Evolutionary conservation across 2,113 vertebrate genomes (phyloP), one percentile per base, ranked within the genome.

Genomic region (Colius striatus): DNA sequence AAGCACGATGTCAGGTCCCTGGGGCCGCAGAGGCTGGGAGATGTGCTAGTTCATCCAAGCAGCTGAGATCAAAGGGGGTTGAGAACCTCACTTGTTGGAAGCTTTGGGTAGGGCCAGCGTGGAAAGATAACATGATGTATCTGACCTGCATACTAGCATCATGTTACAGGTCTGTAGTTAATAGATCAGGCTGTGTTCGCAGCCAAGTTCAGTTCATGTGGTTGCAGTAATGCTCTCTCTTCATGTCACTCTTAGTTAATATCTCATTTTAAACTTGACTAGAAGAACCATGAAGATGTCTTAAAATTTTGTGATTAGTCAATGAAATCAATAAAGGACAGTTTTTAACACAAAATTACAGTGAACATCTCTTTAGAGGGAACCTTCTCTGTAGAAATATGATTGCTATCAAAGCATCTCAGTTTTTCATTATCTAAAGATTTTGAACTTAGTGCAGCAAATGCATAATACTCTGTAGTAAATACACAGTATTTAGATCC

Each of bases 21-120:
- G 22, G 8, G 23, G 9, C 30, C 45, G 30, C 0, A 0, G 25
- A 18, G 72, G 22, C 32, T 45, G 26, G 58, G 51, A 65, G 30
- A 50, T 30, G 6, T 36, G 63, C 41, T 0, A 3, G 25, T 43
- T 57, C 1, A 1, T 32, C 47, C 0, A 1, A 48, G 23, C 25
- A 45, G 9, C 17, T 45, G 16, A 60, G 22, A 32, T 74, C 41
- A 22, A 10, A 30, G 27, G 2, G 11, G 10, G 7, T 11, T 17
- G 5, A 32, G 41, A 15, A 55, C 6, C 74, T 78, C 2, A 0
- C 36, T 66, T 47, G 9, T 38, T 65, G 67, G 36, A 66, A 38
- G 36, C 32, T 22, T 14, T 1, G 1, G 8, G 5, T 47, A 21
- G 38, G 36, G 16, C 5, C 13, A 29, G 8, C 9, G 13, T 38